phyloP scores from a whole-genome alignment of 1,140 invertebrate genomes.

The Callitettix versicolor region DNA sequence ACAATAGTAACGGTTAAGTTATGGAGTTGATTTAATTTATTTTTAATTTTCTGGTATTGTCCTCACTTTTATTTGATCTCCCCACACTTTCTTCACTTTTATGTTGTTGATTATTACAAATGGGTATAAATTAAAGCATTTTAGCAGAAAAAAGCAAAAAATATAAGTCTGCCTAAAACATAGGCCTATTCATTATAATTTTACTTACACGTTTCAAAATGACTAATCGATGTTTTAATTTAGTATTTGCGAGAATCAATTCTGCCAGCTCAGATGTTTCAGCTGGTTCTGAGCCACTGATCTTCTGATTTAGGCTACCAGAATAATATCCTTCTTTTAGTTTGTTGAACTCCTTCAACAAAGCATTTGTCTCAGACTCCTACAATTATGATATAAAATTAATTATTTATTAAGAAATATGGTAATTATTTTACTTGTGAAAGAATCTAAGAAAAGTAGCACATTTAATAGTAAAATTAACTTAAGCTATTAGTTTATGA shows the following conservation, averaged over 20 bases:
- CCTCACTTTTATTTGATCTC: no score
- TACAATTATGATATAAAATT: slow-evolving; percentile 5
- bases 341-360: slow-evolving; percentile 9
- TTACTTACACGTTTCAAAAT: slow-evolving; percentile 68
- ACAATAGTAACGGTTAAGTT: no score
- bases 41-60: no score
- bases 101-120: not conserved
- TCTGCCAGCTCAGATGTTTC: slow-evolving; percentile 40
- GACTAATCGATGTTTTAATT: slow-evolving; percentile 68
- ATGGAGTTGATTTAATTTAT: no score
- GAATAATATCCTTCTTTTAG: slow-evolving; percentile 3
- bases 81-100: not conserved
- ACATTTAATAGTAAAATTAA: no score
- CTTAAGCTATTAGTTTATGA: no score
- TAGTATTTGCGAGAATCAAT: slow-evolving; percentile 62
- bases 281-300: slow-evolving; percentile 18
- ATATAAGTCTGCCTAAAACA: not conserved
- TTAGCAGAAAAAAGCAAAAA: no score
- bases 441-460: no score
- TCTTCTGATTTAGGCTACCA: not conserved
- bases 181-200: slow-evolving; percentile 11
- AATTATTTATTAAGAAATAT: not conserved
- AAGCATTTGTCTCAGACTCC: slow-evolving; percentile 7
- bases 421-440: no score
- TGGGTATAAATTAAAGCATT: not conserved